Evolutionary conservation across 2,113 vertebrate species (phyloP), one percentile per base, ranked within the genome.

Genomic region (Phaethon lepturus): DNA sequence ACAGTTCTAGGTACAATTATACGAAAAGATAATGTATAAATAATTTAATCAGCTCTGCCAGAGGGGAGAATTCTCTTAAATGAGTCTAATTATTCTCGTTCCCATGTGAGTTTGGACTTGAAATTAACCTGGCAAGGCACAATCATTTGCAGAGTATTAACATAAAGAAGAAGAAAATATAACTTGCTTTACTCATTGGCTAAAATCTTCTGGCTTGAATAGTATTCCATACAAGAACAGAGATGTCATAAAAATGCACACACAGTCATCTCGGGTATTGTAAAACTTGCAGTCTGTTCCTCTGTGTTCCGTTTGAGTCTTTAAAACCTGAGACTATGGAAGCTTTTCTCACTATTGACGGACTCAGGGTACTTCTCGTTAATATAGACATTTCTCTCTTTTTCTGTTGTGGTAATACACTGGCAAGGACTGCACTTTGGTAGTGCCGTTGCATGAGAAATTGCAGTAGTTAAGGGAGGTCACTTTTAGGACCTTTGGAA

Each of bases 11-110:
- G 87, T 83, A 75, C 91, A 94, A 71, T 91, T 93, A 88, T 92
- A 69, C 2, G 2, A 92, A 81, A 95, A 96, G 91, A 85, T 80
- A 94, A 94, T 73, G 56, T 75, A 77, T 85, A 96, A 96, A 93
- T 97, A 95, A 97, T 96, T 96, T 93, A 95, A 91, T 90, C 69
- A 49, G 26, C 94, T 97, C 68, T 92, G 95, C 97, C 82, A 85
- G 90, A 95, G 90, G 96, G 77, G 23, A 82, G 73, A 96, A 69
- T 90, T 93, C 85, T 96, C 62, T 44, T 93, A 82, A 96, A 93
- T 93, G 94, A 92, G 75, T 88, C 94, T 95, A 85, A 94, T 97
- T 93, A 88, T 55, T 91, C 80, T 81, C 3, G 0, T 71, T 96
- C 96, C 89, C 91, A 6, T 80, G 89, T 44, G 95, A 91, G 72